Evolutionary conservation across 2,797 vertebrate species (phyloP), one percentile per base, ranked within the genome.

Genomic region (Prunella strophiata): DNA sequence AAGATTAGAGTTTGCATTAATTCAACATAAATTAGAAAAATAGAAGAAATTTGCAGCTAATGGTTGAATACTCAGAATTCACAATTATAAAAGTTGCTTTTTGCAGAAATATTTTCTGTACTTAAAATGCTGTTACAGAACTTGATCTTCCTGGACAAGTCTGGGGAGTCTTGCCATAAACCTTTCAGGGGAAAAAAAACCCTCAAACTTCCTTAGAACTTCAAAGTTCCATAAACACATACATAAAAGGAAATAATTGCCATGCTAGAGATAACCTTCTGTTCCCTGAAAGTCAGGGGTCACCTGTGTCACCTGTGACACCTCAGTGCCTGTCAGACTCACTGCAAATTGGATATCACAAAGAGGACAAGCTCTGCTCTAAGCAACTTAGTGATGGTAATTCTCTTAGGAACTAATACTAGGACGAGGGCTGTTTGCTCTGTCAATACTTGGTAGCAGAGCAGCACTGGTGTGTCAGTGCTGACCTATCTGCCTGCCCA

Each of bases 311-410:
- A 72, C 76, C 40, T 80, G n/a, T 62, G 59, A 11, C 32, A 55
- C 36, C 54, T 75, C 34, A 32, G 26, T 73, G 70, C 20, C 4
- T n/a, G 47, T 42, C 63, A 45, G 32, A 45, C 2, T 0, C 63
- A 6, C 62, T 55, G 29, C 70, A 88, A 54, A 76, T 75, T 59
- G 89, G 70, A 30, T 94, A 72, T 77, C 45, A 13, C 66, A 75
- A 72, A 30, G 88, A 87, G 66, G 80, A 82, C 80, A 71, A 59
- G 42, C 71, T 87, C 67, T 76, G 63, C 91, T 79, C 67, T 89
- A 74, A 93, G 91, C 80, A 85, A 92, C 88, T 96, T 95, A 91
- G 23, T 36, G 74, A 54, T 74, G 84, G 74, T 93, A 91, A 91
- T 95, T 96, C 81, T 80, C 81, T 92, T 92, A 92, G 94, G 55